A percentile compares a stretch with the other conserved stretches of the same genome.
Evolutionary conservation across 2,888 invertebrate species (phyloP).

Genomic region (Xylota segnis): DNA sequence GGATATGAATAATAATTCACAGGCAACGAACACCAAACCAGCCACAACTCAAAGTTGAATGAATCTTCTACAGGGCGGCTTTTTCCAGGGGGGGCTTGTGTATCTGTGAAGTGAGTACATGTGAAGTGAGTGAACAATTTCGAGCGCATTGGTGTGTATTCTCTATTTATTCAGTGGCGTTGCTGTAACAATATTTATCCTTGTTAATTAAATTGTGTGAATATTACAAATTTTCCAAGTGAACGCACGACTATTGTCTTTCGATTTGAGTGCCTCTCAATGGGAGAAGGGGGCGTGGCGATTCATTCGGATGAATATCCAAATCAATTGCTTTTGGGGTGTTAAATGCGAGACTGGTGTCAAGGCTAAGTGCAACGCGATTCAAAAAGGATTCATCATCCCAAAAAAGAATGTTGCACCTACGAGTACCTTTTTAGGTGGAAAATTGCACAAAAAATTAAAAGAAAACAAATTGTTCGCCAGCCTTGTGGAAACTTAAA

Average conservation of each 20-base stretch:
- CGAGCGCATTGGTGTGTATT: slow-evolving; percentile 62
- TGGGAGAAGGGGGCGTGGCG: too few species aligned
- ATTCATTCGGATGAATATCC: slow-evolving; percentile 9
- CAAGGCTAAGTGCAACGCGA: slow-evolving; percentile 3
- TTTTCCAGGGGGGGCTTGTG: background rate
- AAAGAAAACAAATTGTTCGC: slow-evolving; percentile 46
- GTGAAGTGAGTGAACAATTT: slow-evolving; percentile 59
- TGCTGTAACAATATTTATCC: slow-evolving; percentile 83
- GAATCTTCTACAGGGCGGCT: background rate
- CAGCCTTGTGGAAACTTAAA: slow-evolving; percentile 49
- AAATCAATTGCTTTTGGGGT: slow-evolving; percentile 10
- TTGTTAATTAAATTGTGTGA: slow-evolving; percentile 84
- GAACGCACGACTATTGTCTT: slow-evolving; percentile 82
- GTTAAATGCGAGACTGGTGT: background rate
- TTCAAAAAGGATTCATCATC: slow-evolving; percentile 1
- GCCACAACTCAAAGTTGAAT: slow-evolving; percentile 30
- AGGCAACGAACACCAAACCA: background rate
- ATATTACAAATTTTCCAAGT: slow-evolving; percentile 84
- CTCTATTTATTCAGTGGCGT: slow-evolving; percentile 74
- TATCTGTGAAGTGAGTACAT: background rate
- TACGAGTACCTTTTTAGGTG: background rate
- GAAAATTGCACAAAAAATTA: slow-evolving; percentile 42
- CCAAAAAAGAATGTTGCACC: background rate
- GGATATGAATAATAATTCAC: slow-evolving; percentile 73
- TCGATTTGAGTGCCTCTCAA: slow-evolving; percentile 79